Conservation (phyloP, 2,113 vertebrate genomes). For the Mormyrus iriodes region DNA sequence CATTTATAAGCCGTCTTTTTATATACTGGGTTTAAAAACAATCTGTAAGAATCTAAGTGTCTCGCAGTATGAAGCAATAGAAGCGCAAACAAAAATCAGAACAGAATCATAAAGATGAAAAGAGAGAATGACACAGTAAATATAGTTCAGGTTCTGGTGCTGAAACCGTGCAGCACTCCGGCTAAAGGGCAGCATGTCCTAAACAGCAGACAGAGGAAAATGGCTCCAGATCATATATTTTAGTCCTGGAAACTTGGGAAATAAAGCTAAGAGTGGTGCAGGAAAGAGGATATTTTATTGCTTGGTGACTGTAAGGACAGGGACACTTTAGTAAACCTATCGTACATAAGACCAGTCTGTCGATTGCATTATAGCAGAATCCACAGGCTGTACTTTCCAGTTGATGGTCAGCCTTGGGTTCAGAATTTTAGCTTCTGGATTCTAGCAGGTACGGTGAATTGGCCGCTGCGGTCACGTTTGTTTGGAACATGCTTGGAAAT, state of each 20-base stretch:
- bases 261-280: background rate
- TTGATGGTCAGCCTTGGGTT: background rate
- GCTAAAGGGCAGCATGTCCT: background rate
- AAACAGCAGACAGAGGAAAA: background rate
- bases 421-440: background rate
- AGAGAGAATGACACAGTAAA: background rate
- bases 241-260: background rate
- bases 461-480: background rate
- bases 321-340: background rate
- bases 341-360: too few species aligned
- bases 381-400: background rate
- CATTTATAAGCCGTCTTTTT: background rate
- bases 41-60: background rate
- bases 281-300: background rate
- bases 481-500: background rate
- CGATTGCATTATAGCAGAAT: background rate
- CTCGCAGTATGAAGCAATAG: background rate
- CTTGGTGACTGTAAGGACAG: background rate
- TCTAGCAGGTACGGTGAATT: background rate
- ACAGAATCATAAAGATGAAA: background rate
- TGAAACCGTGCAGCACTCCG: background rate
- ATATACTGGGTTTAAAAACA: background rate
- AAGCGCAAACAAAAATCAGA: background rate
- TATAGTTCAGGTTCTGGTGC: background rate
- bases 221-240: background rate